Conservation (phyloP, 2,113 vertebrate genomes). For the Psittacula cyanocephala region DNA sequence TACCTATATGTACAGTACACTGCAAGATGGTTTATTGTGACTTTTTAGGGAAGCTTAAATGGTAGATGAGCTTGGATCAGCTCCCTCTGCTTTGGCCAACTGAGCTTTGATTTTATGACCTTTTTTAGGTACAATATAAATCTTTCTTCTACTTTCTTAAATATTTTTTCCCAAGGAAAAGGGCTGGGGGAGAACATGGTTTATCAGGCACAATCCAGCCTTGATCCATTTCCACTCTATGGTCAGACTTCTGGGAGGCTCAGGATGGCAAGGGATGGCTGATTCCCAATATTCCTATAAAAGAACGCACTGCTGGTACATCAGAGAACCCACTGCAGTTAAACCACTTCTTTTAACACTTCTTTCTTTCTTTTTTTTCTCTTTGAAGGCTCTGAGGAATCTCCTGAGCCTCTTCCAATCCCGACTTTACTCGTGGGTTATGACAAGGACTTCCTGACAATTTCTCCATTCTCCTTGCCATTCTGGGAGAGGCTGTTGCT, state of each 20-base stretch:
- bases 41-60: not conserved
- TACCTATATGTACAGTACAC: not conserved
- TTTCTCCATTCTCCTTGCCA: conserved; percentile 92
- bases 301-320: not conserved
- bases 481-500: conserved; percentile 97
- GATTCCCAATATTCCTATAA: not conserved
- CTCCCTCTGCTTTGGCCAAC: not conserved
- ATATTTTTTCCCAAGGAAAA: not conserved
- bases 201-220: not conserved
- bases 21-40: not conserved
- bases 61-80: not conserved
- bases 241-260: not conserved
- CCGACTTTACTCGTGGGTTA: conserved; percentile 93
- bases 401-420: conserved; percentile 93
- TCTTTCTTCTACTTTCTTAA: not conserved
- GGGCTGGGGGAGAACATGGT: not conserved
- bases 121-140: not conserved
- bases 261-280: not conserved
- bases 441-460: conserved; percentile 95
- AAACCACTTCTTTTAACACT: not conserved
- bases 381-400: conserved; percentile 90
- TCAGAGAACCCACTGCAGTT: not conserved
- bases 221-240: not conserved
- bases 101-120: not conserved
- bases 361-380: not conserved